Evolutionary conservation across 2,888 invertebrate species (phyloP).

Genomic region (Pardosa pseudoannulata): DNA sequence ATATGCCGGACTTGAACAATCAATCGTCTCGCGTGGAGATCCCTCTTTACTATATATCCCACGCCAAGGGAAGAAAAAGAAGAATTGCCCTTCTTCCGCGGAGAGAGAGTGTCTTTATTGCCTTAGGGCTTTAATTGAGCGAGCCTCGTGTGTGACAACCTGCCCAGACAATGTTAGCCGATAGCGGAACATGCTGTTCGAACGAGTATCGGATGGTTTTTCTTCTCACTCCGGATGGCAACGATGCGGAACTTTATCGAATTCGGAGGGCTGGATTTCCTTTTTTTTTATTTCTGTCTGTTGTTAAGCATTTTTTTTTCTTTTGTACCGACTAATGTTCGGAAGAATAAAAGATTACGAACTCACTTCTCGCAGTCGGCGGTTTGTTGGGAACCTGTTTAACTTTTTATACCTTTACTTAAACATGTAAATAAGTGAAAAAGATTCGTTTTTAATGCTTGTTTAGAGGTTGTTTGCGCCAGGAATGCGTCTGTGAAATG

Average conservation of each 20-base stretch:
- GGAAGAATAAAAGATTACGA: neutral
- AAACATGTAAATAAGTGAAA: no score
- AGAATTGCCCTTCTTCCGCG: neutral
- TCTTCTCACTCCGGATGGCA: neutral
- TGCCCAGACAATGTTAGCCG: conserved; percentile 37
- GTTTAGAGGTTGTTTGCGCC: no score
- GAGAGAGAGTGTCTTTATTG: neutral
- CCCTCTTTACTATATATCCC: neutral
- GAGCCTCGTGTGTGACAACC: conserved; percentile 25
- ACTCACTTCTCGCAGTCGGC: neutral
- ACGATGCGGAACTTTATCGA: neutral
- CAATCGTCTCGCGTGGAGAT: neutral
- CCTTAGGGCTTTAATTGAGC: neutral
- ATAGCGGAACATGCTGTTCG: conserved; percentile 47
- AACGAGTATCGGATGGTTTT: neutral
- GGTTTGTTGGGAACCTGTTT: neutral
- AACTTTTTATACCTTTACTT: neutral
- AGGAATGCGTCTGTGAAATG: no score
- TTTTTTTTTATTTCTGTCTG: neutral
- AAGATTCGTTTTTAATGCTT: no score
- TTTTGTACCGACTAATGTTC: neutral
- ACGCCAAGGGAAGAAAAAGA: neutral
- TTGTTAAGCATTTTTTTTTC: neutral
- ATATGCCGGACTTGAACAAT: neutral
- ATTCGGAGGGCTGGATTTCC: neutral